These are phyloP conservation scores for Hydroisotoma schaefferi DNA, from an alignment of 2,888 invertebrate species.

Conservation along the genomic window DNA sequence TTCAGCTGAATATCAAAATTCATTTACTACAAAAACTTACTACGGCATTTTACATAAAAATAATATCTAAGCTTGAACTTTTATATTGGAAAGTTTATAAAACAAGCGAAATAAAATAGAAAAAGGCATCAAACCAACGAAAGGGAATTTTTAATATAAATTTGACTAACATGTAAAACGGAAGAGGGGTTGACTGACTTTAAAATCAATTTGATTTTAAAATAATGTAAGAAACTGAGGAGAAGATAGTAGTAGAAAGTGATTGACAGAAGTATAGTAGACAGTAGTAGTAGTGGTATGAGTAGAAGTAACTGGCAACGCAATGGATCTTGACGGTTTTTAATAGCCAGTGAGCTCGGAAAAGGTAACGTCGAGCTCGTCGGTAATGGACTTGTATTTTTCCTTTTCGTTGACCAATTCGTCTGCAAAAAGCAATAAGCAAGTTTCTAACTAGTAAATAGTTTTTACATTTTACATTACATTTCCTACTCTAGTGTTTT, in stretches of 20 bases:
- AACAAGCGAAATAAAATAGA: too few species aligned
- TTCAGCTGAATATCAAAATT: too few species aligned
- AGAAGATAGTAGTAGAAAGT: constrained; percentile 26
- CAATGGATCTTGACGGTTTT: constrained; percentile 51
- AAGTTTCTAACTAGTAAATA: constrained; percentile 20
- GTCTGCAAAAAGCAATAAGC: constrained; percentile 62
- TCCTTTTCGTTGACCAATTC: constrained; percentile 78
- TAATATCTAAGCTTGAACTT: too few species aligned
- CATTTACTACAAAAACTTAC: too few species aligned
- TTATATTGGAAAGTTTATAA: too few species aligned
- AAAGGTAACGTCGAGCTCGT: constrained; percentile 95
- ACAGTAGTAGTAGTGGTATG: constrained; percentile 20
- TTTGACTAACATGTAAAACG: constrained; percentile 14
- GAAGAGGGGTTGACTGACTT: constrained; percentile 9
- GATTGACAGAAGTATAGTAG: constrained; percentile 24
- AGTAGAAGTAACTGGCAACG: constrained; percentile 33
- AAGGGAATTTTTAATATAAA: neutral
- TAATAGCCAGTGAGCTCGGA: constrained; percentile 96
- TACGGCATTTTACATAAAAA: too few species aligned
- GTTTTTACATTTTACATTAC: too few species aligned
- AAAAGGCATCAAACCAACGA: too few species aligned
- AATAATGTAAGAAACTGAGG: constrained; percentile 9
- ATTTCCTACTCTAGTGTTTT: too few species aligned
- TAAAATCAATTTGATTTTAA: constrained; percentile 16
- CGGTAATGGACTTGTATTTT: constrained; percentile 94